Base-by-base conservation (phyloP, 2,888 invertebrate genomes). In the Stratiomys singularior region DNA sequence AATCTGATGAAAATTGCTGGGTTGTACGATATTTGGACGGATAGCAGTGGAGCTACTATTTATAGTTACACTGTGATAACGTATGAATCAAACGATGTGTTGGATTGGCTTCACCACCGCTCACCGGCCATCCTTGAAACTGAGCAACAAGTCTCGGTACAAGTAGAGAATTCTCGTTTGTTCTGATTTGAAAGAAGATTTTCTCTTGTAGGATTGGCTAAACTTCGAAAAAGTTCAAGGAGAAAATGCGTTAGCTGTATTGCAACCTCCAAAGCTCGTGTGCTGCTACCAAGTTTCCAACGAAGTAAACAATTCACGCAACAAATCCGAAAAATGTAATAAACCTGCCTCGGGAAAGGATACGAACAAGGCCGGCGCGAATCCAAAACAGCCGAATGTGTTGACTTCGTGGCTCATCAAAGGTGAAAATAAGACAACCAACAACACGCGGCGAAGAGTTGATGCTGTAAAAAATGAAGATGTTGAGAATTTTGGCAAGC, bases 51-150 rank as follows among this genome's bases (percentile, higher is more conserved):
- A 28, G 88, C 89, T 77, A 88, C 89, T 63, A 89, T 93, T 63
- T 93, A 92, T 82, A 93, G 92, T 80, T 95, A 93, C 84, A 90
- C 93, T 63, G 88, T 95, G 1, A 92, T 96, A 66, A 96, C 96
- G 18, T 93, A 92, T 89, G 92, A 93, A 60, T 91, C 94, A 0
- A 92, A 92, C 80, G 85, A 89, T 47, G 89, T 90, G 18, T 85
- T 94, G 80, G 88, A 90, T 44, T 93, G 93, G 92, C 87, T 95
- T 72, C 95, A 95, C 87, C 91, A 94, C 82, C 89, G 95, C 83
- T 92, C 93, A 90, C 95, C 95, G 77, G 93, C 94, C n/a, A 89
- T 95, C 82, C 88, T 96, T 63, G 90, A 91, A 77, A 90, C 89
- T 44, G 90, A 93, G 52, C 88, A 92, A 82, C 90, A 92, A 85